Evolutionary conservation across 2,888 invertebrate genomes (phyloP).

Genomic region (Leptogaster cylindrica): DNA sequence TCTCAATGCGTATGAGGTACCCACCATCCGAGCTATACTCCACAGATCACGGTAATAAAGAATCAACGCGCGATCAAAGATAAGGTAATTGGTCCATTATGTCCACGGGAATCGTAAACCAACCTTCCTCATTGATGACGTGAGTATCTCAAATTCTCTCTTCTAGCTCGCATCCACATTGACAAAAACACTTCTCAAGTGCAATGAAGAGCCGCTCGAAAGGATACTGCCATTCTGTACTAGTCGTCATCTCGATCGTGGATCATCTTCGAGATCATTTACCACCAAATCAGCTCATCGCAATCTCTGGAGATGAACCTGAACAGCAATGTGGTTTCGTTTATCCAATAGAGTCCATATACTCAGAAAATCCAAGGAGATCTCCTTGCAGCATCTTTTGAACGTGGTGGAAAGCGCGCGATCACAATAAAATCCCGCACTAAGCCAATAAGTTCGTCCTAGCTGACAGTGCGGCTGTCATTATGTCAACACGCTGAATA

Average conservation of each 20-base stretch:
- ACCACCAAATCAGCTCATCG: constrained; percentile 36
- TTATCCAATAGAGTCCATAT: constrained; percentile 4
- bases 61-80: constrained; percentile 52
- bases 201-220: background rate
- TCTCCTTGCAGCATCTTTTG: too few relatives aligned
- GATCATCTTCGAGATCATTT: constrained; percentile 36
- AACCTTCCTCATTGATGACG: constrained; percentile 13
- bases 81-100: constrained; percentile 54
- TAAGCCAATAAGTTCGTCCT: constrained; percentile 47
- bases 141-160: constrained; percentile 22
- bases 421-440: constrained; percentile 50
- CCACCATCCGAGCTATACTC: constrained; percentile 2
- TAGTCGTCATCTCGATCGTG: constrained; percentile 17
- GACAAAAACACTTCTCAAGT: constrained; percentile 33
- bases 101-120: constrained; percentile 43
- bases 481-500: constrained; percentile 62
- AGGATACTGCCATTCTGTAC: constrained; percentile 15
- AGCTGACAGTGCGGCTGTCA: constrained; percentile 57
- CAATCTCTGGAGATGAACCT: background rate
- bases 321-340: background rate
- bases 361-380: too few relatives aligned
- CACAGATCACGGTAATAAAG: constrained; percentile 49
- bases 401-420: constrained; percentile 50
- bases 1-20: constrained; percentile 12
- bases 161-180: background rate